phyloP scores from a whole-genome alignment of 1,140 invertebrate genomes.

The Papilio aristodemus region DNA sequence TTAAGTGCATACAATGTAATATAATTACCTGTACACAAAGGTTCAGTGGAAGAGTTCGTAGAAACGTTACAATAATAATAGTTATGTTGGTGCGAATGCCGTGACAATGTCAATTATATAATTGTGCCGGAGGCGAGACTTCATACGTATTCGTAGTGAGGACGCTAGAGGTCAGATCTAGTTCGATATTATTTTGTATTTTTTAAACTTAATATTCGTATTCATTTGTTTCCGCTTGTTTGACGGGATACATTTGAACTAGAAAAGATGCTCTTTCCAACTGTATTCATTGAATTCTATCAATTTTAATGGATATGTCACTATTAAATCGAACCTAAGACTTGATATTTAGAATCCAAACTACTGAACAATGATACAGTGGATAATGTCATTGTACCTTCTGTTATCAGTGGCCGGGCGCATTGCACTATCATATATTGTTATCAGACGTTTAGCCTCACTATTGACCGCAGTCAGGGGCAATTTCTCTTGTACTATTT shows the following conservation, averaged over 20 bases:
- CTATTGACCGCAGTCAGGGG: background rate
- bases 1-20: background rate
- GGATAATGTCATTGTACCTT: background rate
- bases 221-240: too few relatives aligned
- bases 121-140: background rate
- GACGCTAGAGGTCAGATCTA: background rate
- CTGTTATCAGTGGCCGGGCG: background rate
- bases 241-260: too few relatives aligned
- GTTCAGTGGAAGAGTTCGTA: background rate
- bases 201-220: too few relatives aligned
- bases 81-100: background rate
- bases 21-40: background rate
- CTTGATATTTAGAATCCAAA: background rate
- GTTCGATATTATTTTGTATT: background rate
- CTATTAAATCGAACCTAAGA: background rate
- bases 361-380: background rate
- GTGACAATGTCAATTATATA: conserved; percentile 16
- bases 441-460: background rate
- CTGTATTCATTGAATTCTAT: too few relatives aligned
- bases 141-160: background rate
- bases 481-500: background rate
- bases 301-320: too few relatives aligned
- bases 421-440: background rate
- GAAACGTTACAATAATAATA: conserved; percentile 9
- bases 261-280: too few relatives aligned